Evolutionary conservation across 2,888 invertebrate species (phyloP), one percentile per base, ranked within the genome.

Genomic region (Lysandra coridon): DNA sequence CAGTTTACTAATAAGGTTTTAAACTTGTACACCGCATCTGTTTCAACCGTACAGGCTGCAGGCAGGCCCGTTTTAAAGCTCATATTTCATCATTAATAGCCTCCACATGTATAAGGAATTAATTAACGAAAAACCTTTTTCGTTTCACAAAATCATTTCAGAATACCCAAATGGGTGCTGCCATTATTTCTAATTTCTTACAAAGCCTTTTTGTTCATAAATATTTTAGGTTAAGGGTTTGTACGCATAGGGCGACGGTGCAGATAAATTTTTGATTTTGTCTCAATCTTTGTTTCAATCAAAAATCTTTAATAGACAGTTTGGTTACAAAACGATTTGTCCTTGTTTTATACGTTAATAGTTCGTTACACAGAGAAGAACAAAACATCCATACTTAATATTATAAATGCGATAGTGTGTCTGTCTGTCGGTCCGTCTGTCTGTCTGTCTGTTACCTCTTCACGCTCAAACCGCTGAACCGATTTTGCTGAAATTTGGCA

Each of bases 101-200:
- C 44, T 49, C 49, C 23, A 44, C 49, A 49, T 75, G 49, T 49
- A 49, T 75, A 75, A 75, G 53, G 75, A 44, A 74, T 44, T 75
- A 75, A 75, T 69, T 69, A 69, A 49, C 23, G 44, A 44, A 75
- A 49, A 75, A 44, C 44, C 75, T 75, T 75, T 75, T 75, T 49
- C 49, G 49, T 75, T 75, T 10, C 12, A 44, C 75, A 75, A 75
- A 75, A 75, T 44, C 12, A 75, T 75, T 76, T 76, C 53, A 49
- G 33, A 57, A 57, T 75, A 75, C 53, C 76, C 76, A 76, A 69
- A 53, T 74, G 44, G 74, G 76, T 33, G 76, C 53, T 76, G 76
- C 76, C 53, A 57, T 76, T 53, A 76, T 76, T 76, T 76, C 53
- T 76, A 76, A 76, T 76, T 76, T 76, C 76, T 76, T 76, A 14